A percentile compares a stretch with the other conserved stretches of the same genome.
These are phyloP conservation scores for Diplazon laetatorius DNA, from an alignment of 2,888 invertebrate species.

Conservation along the genomic window DNA sequence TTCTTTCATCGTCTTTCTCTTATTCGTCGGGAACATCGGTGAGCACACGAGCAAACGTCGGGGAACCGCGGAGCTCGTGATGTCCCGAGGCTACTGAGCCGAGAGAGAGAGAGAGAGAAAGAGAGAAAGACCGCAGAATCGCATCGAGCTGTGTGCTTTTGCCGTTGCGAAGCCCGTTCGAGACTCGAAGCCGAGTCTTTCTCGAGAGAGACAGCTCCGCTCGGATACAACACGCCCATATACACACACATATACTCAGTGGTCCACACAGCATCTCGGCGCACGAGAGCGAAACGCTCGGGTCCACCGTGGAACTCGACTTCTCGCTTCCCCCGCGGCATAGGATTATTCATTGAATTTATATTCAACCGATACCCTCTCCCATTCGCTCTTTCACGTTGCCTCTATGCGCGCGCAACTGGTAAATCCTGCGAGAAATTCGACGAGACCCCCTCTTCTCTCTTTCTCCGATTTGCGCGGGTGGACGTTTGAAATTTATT, in stretches of 20 bases:
- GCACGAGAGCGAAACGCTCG: constrained; percentile 4
- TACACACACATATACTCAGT: too few relatives aligned
- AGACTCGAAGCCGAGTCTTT: neutral
- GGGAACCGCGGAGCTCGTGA: constrained; percentile 77
- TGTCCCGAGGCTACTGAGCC: constrained; percentile 80
- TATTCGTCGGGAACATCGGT: constrained; percentile 27
- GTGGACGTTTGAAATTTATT: constrained; percentile 46
- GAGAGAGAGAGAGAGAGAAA: neutral
- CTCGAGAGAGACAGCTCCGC: constrained; percentile 34
- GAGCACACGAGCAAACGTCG: constrained; percentile 50
- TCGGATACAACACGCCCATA: constrained; percentile 76
- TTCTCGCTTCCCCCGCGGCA: constrained; percentile 37
- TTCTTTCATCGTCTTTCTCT: constrained; percentile 34
- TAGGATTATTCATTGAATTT: constrained; percentile 76
- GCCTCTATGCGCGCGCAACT: neutral
- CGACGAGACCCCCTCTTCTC: too few relatives aligned
- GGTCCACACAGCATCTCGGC: constrained; percentile 69
- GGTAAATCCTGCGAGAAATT: constrained; percentile 41
- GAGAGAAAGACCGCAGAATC: constrained; percentile 33
- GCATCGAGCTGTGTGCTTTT: constrained; percentile 30
- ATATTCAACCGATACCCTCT: constrained; percentile 71
- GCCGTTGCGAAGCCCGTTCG: constrained; percentile 39
- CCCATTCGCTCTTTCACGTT: neutral
- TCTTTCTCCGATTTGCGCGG: constrained; percentile 44
- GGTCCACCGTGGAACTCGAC: constrained; percentile 37